phyloP scores from a whole-genome alignment of 1,140 invertebrate genomes.

The Mycetomoellerius zeteki region DNA sequence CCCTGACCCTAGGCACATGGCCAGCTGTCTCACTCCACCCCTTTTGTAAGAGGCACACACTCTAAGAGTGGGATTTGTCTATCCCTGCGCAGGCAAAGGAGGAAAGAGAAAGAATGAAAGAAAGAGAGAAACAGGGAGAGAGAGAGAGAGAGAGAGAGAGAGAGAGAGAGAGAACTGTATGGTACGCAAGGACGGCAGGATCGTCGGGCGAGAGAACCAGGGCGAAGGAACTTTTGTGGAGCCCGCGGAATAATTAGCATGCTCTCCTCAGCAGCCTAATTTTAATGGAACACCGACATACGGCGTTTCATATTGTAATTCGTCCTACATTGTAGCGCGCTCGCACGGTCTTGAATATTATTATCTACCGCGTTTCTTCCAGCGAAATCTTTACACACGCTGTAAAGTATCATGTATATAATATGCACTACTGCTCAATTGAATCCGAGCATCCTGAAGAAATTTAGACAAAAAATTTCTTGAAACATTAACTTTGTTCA shows the following conservation, averaged over 20 bases:
- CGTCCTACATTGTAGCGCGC: conserved; percentile 57
- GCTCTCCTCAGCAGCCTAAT: conserved; percentile 61
- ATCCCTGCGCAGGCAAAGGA: conserved; percentile 61
- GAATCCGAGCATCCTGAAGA: background rate
- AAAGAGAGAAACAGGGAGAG: conserved; percentile 55
- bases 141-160: conserved; percentile 43
- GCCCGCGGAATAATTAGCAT: conserved; percentile 63
- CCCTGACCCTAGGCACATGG: conserved; percentile 78
- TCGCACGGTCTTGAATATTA: conserved; percentile 60
- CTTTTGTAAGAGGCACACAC: conserved; percentile 67
- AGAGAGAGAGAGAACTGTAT: conserved; percentile 55
- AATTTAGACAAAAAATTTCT: background rate
- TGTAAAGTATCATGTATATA: conserved; percentile 16
- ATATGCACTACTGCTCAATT: conserved; percentile 29
- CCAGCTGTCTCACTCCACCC: conserved; percentile 78
- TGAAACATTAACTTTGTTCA: background rate
- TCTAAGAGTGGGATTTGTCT: conserved; percentile 75
- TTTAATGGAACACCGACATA: conserved; percentile 63
- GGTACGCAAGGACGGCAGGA: conserved; percentile 64
- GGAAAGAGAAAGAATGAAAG: conserved; percentile 11
- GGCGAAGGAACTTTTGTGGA: conserved; percentile 62
- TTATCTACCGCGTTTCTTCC: conserved; percentile 56
- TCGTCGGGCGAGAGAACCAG: conserved; percentile 65
- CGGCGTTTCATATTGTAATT: conserved; percentile 65
- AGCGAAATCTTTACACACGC: conserved; percentile 16